phyloP scores from a whole-genome alignment of 2,113 vertebrate species.

The Fukomys damarensis region DNA sequence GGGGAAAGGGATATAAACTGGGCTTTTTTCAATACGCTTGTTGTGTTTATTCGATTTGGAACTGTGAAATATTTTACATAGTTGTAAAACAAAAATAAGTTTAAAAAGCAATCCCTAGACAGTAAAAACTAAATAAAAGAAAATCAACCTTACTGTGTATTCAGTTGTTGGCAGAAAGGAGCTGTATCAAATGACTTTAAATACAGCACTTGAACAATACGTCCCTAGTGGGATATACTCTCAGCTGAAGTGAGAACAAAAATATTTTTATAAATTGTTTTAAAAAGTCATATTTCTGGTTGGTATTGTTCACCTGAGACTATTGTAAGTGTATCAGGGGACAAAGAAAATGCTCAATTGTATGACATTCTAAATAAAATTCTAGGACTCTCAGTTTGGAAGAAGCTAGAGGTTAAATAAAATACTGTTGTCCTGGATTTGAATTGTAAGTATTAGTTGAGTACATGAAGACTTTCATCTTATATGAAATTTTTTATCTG shows the following conservation, averaged over 20 bases:
- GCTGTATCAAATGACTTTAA: not conserved
- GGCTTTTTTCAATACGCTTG: not conserved
- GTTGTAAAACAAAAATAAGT: not conserved
- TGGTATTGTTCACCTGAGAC: not conserved
- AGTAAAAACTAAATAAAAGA: conserved; percentile 29
- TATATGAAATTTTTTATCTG: not conserved
- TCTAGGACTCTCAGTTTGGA: not conserved
- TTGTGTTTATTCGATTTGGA: conserved; percentile 19
- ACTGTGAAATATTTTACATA: not conserved
- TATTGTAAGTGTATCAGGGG: not conserved
- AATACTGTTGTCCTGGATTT: not conserved
- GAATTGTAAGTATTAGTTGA: not conserved
- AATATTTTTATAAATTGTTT: conserved; percentile 26
- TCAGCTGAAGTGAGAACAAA: not conserved
- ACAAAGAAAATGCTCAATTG: not conserved
- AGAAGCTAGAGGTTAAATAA: not conserved
- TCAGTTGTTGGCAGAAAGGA: not conserved
- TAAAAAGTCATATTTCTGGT: not conserved
- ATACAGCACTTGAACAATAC: not conserved
- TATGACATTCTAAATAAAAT: conserved; percentile 13
- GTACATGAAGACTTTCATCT: conserved; percentile 19
- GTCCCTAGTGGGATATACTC: not conserved
- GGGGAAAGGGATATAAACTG: not conserved
- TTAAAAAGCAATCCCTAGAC: not conserved
- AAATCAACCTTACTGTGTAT: not conserved